Evolutionary conservation across 2,888 invertebrate species (phyloP), one percentile per base, ranked within the genome.

Genomic region (Belgica antarctica): DNA sequence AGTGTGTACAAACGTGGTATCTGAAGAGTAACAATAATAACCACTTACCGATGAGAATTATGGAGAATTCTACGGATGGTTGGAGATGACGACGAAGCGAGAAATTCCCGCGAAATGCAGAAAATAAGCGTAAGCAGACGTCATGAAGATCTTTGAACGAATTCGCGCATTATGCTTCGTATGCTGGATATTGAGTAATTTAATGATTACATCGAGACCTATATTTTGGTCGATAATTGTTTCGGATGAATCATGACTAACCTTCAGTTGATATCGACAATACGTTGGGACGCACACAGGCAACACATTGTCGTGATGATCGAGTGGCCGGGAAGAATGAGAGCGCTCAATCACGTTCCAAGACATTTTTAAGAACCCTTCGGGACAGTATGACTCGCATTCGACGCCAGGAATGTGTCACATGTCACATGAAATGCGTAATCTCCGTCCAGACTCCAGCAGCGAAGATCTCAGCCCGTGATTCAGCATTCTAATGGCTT

Each of bases 161-260:
- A n/a, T 24, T 12, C 17, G 46, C 59, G 46, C 46, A 46, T 46
- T 24, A 52, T 52, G 52, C 52, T 22, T 52, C 52, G 24, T 52
- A 52, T 8, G 7, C 19, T 52, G 22, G 52, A 34, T 41, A 34
- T 34, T 34, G 34, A 65, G 41, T 65, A 47, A 66, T 66, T 66
- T 66, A 66, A 66, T 66, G 66, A 66, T 10, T 25, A 22, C 15
- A 41, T 52, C 22, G 17, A 19, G 52, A 19, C 12, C 66, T 66
- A 66, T 66, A 66, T 66, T 66, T 66, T 66, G 36, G 63, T 12
- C 25, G 12, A 66, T 47, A 66, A 66, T 66, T 66, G 52, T 27
- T 66, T 66, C 66, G 28, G 27, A 66, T 66, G 66, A 66, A 66
- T 66, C 66, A 66, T 66, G 66, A 66, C 66, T 66, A 52, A 66